These are phyloP conservation scores for Chamaea fasciata DNA, from an alignment of 2,113 vertebrate genomes.

Conservation along the genomic window DNA sequence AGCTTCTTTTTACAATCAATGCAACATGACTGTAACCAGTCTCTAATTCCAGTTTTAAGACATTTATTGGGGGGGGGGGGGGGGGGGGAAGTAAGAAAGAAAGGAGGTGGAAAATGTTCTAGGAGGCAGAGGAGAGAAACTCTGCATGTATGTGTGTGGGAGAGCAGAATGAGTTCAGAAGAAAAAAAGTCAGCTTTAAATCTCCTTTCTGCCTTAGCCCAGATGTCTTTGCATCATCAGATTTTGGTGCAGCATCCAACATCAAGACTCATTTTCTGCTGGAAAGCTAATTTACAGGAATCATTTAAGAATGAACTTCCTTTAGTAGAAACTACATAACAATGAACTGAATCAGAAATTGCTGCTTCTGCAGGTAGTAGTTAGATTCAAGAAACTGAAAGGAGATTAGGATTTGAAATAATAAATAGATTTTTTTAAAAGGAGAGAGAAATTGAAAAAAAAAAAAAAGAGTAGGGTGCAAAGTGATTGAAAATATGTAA, in stretches of 20 bases:
- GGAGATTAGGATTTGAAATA: neutral
- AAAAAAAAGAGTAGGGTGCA: too few species aligned
- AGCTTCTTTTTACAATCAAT: neutral
- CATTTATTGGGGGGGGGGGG: neutral
- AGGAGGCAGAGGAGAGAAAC: slow-evolving; percentile 17
- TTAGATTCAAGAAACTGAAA: neutral
- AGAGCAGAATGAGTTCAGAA: neutral
- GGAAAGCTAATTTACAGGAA: neutral
- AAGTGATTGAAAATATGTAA: neutral
- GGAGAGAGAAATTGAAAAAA: neutral
- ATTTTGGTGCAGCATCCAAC: neutral
- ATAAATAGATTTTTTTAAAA: neutral
- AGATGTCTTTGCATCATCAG: neutral
- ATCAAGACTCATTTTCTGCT: neutral
- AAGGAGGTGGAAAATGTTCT: neutral
- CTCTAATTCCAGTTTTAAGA: neutral
- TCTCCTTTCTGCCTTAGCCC: neutral
- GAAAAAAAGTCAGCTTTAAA: slow-evolving; percentile 6
- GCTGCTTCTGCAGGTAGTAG: neutral
- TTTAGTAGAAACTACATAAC: neutral
- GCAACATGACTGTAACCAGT: neutral
- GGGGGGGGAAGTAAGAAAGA: neutral
- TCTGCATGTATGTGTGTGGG: neutral
- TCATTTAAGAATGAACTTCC: neutral
- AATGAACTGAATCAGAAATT: neutral